Percentiles rank a stretch among this genome's conserved stretches.
These are phyloP conservation scores for Patella depressa DNA, from an alignment of 2,888 invertebrate genomes.

Conservation along the genomic window DNA sequence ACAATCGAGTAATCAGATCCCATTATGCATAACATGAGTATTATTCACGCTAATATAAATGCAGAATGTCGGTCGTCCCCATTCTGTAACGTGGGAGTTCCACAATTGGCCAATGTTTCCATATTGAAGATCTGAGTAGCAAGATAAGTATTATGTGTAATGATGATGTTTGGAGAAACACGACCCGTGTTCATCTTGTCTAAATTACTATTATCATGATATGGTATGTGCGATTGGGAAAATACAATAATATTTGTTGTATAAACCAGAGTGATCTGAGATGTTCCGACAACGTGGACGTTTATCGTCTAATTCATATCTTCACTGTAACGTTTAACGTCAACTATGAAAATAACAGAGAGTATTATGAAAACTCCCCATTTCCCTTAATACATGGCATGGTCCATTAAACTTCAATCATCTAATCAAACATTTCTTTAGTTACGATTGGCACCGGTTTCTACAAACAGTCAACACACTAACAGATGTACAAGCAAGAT, in stretches of 20 bases:
- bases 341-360: constrained; percentile 4
- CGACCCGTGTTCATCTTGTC: not conserved
- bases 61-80: too few relatives aligned
- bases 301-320: not conserved
- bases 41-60: too few relatives aligned
- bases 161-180: not conserved
- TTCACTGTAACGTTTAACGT: constrained; percentile 2
- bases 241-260: constrained; percentile 8
- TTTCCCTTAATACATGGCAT: not conserved
- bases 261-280: not conserved
- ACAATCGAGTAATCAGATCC: too few relatives aligned
- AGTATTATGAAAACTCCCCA: not conserved
- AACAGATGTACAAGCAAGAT: constrained; percentile 6
- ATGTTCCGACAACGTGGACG: not conserved
- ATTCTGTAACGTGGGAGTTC: too few relatives aligned
- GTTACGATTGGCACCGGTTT: not conserved
- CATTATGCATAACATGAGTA: too few relatives aligned
- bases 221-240: constrained; percentile 1
- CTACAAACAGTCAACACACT: not conserved
- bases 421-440: constrained; percentile 10
- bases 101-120: too few relatives aligned
- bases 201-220: constrained; percentile 1
- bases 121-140: too few relatives aligned
- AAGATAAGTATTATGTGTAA: not conserved
- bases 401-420: constrained; percentile 6